These are phyloP conservation scores for Augochlora pura DNA, from an alignment of 1,140 invertebrate genomes.

Conservation along the genomic window DNA sequence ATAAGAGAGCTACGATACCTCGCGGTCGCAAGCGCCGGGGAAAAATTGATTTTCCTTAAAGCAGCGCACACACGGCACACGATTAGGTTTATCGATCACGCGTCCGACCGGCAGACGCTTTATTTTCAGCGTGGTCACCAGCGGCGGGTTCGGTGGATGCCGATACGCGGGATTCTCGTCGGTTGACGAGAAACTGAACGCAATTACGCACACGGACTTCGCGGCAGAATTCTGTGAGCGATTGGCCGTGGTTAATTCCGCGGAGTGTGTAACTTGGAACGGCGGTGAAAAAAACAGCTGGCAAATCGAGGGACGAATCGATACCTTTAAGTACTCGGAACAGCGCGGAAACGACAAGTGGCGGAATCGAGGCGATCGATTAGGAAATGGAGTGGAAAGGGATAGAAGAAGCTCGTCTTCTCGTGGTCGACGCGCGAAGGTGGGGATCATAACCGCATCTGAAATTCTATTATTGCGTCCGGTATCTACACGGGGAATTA, in stretches of 20 bases:
- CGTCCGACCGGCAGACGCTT: background rate
- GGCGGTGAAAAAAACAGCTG: no score
- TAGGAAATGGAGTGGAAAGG: no score
- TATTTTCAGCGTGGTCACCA: background rate
- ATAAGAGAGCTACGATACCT: background rate
- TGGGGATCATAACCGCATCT: conserved; percentile 56
- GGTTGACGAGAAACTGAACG: background rate
- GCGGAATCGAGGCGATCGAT: no score
- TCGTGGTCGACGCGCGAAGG: background rate
- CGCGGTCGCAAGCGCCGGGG: background rate
- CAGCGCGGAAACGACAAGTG: no score
- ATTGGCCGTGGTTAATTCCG: no score
- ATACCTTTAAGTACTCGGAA: background rate
- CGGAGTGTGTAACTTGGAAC: no score
- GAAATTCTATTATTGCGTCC: conserved; percentile 63
- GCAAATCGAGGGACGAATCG: conserved; percentile 1
- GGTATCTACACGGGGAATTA: conserved; percentile 6
- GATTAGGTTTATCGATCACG: background rate
- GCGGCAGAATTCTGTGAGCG: background rate
- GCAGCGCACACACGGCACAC: background rate
- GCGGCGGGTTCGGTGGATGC: background rate
- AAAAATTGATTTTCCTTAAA: conserved; percentile 32
- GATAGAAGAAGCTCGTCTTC: background rate
- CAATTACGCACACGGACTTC: background rate
- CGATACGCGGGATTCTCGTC: background rate